phyloP scores from a whole-genome alignment of 2,113 vertebrate genomes.

The Passer montanus region DNA sequence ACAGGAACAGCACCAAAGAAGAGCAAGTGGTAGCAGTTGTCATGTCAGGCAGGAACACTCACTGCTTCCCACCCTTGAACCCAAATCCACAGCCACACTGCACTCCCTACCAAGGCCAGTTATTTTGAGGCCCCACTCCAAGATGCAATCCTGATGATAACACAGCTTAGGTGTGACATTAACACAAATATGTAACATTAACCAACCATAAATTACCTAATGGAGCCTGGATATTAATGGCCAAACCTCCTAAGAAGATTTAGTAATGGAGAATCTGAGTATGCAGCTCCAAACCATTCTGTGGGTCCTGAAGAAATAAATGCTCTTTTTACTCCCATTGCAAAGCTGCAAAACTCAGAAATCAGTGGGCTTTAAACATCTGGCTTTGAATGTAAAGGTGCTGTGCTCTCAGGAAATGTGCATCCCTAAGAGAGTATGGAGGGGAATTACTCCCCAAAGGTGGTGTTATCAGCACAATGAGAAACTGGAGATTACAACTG shows the following conservation, averaged over 20 bases:
- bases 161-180: not conserved
- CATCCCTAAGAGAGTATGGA: not conserved
- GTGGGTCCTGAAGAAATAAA: not conserved
- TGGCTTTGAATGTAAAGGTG: not conserved
- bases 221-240: not conserved
- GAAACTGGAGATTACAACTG: not conserved
- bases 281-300: not conserved
- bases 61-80: not conserved
- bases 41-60: not conserved
- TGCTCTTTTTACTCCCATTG: not conserved
- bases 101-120: not conserved
- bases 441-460: not conserved
- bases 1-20: not conserved
- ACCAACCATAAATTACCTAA: not conserved
- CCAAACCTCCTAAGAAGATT: not conserved
- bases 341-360: not conserved
- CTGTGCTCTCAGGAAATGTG: not conserved
- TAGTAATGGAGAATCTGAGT: not conserved
- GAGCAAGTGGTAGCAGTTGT: not conserved
- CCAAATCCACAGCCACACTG: not conserved
- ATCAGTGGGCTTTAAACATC: not conserved
- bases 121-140: not conserved
- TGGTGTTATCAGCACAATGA: not conserved
- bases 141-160: not conserved
- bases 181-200: not conserved